Percentiles rank a stretch among this genome's conserved stretches.
Conservation (phyloP, 2,888 invertebrate genomes). For the Diaphora mendica region DNA sequence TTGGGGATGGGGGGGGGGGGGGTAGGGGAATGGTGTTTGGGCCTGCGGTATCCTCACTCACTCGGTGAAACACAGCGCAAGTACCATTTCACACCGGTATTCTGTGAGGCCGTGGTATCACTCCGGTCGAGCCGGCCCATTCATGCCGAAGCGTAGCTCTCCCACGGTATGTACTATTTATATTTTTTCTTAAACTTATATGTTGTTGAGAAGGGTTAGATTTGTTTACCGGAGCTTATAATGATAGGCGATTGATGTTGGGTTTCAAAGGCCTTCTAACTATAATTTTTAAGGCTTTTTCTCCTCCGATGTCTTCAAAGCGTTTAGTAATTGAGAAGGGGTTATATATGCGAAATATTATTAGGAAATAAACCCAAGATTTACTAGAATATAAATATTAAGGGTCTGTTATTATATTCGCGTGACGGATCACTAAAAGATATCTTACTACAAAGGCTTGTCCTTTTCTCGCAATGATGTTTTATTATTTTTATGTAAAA, state of each 20-base stretch:
- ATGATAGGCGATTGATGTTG: conserved; percentile 27
- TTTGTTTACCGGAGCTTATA: conserved; percentile 40
- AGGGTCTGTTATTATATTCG: conserved; percentile 7
- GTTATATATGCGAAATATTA: conserved; percentile 7
- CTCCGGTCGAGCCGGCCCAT: too few species aligned
- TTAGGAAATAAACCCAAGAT: conserved; percentile 5
- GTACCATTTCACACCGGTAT: too few species aligned
- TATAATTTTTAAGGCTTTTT: background rate
- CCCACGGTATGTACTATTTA: conserved; percentile 23
- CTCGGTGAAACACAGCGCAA: too few species aligned
- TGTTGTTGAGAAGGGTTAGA: conserved; percentile 26
- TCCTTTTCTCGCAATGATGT: background rate
- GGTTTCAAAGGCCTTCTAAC: conserved; percentile 7
- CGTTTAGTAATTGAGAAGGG: conserved; percentile 28
- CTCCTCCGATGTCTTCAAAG: conserved; percentile 22
- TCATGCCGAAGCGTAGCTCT: too few species aligned
- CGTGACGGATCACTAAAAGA: conserved; percentile 6
- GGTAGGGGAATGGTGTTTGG: too few species aligned
- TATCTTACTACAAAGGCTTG: background rate
- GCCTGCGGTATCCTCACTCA: too few species aligned
- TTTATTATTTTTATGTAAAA: background rate
- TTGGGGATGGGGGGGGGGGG: too few species aligned
- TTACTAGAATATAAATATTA: conserved; percentile 12
- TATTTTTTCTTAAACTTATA: conserved; percentile 21
- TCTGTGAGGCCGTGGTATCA: too few species aligned